A percentile compares a stretch with the other conserved stretches of the same genome.
phyloP scores from a whole-genome alignment of 2,797 vertebrate species.

The Lagodon rhomboides region DNA sequence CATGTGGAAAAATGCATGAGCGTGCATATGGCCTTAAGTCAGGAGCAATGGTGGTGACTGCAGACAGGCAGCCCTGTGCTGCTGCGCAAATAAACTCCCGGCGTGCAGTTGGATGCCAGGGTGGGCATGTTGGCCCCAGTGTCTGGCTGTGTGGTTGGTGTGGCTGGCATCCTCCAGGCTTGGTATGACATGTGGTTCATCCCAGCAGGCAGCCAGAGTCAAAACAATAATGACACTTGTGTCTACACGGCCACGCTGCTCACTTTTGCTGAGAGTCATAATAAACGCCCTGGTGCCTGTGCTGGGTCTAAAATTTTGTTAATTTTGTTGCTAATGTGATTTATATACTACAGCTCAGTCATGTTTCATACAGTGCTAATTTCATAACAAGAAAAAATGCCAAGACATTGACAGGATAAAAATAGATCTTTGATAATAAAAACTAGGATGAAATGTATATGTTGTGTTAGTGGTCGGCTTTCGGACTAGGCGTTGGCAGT shows the following conservation, averaged over 20 bases:
- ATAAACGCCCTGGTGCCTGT: constrained; percentile 26
- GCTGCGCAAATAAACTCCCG: constrained; percentile 58
- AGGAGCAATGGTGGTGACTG: constrained; percentile 11
- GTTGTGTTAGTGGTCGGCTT: too few relatives aligned
- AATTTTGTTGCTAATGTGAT: not conserved
- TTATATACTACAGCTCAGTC: not conserved
- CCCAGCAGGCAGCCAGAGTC: constrained; percentile 65
- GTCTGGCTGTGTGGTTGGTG: constrained; percentile 60
- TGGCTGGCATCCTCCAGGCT: constrained; percentile 64
- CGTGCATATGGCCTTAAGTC: constrained; percentile 40
- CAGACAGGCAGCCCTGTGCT: constrained; percentile 46
- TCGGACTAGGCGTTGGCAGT: too few relatives aligned
- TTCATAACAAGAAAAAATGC: too few relatives aligned
- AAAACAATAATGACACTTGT: constrained; percentile 69
- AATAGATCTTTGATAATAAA: too few relatives aligned
- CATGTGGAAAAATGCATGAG: constrained; percentile 37
- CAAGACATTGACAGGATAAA: too few relatives aligned
- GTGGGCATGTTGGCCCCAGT: constrained; percentile 51
- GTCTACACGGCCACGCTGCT: constrained; percentile 53
- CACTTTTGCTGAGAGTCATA: constrained; percentile 45
- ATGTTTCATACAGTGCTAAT: not conserved
- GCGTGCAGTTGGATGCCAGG: constrained; percentile 51
- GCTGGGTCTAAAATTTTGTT: not conserved
- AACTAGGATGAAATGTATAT: too few relatives aligned
- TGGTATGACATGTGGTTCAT: constrained; percentile 64